phyloP scores from a whole-genome alignment of 1,140 invertebrate species.

The Xylocopa sonorina region DNA sequence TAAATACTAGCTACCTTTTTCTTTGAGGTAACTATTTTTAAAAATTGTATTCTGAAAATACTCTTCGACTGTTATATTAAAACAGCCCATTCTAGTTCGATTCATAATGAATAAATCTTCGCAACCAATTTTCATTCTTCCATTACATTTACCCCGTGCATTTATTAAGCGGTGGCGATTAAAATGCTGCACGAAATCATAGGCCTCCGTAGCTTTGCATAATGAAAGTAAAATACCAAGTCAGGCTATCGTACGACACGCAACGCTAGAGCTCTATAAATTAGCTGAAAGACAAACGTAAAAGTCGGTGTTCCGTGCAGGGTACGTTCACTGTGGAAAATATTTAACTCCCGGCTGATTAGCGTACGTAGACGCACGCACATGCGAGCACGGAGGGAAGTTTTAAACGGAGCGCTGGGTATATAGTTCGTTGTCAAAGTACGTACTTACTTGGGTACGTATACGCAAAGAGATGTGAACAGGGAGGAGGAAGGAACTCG shows the following conservation, averaged over 20 bases:
- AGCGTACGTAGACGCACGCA: slow-evolving; percentile 19
- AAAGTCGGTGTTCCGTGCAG: not conserved
- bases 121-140: not conserved
- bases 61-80: too few relatives aligned
- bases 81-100: too few relatives aligned
- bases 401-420: not conserved
- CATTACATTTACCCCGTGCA: not conserved
- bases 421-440: slow-evolving; percentile 20
- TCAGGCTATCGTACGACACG: not conserved
- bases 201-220: not conserved
- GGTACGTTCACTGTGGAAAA: not conserved
- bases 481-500: not conserved
- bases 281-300: not conserved
- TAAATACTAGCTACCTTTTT: too few relatives aligned
- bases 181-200: not conserved
- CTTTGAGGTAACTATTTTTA: too few relatives aligned
- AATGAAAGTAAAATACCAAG: not conserved
- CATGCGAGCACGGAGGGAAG: not conserved
- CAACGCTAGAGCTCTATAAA: not conserved
- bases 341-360: slow-evolving; percentile 16
- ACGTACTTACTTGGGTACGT: not conserved
- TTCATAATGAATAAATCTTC: too few relatives aligned
- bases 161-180: too few relatives aligned
- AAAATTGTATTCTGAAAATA: too few relatives aligned
- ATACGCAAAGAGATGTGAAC: not conserved